Evolutionary conservation across 2,888 invertebrate species (phyloP).

Genomic region (Andrena chrysosceles): DNA sequence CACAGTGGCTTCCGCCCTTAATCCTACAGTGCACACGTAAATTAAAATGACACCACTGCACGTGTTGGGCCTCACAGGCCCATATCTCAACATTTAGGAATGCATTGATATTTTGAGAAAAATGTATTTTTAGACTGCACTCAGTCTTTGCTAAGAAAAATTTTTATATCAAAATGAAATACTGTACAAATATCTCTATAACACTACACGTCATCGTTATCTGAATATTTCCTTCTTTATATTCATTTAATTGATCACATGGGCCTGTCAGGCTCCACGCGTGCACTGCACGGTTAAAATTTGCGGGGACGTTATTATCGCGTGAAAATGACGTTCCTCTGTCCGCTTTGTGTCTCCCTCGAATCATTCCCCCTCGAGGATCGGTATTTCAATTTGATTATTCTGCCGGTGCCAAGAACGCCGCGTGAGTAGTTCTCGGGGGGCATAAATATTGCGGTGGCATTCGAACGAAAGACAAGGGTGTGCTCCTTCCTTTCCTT

Average conservation of each 20-base stretch:
- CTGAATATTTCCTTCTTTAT: not conserved
- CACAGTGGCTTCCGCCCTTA: too few relatives aligned
- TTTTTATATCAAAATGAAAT: too few relatives aligned
- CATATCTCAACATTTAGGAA: too few relatives aligned
- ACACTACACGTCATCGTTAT: too few relatives aligned
- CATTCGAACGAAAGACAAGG: conserved; percentile 35
- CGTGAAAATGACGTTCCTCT: conserved; percentile 28
- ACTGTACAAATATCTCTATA: too few relatives aligned
- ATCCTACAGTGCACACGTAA: too few relatives aligned
- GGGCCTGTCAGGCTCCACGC: not conserved
- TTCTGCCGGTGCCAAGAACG: conserved; percentile 49
- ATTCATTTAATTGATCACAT: not conserved
- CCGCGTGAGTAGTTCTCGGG: conserved; percentile 28
- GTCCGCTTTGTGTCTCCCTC: not conserved
- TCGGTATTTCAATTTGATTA: conserved; percentile 57
- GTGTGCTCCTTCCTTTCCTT: not conserved
- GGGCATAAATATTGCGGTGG: conserved; percentile 50
- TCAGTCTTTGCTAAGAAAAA: too few relatives aligned
- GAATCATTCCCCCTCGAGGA: conserved; percentile 20
- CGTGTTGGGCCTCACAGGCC: too few relatives aligned
- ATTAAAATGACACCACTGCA: too few relatives aligned
- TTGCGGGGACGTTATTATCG: conserved; percentile 22
- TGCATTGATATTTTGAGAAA: too few relatives aligned
- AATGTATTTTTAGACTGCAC: too few relatives aligned
- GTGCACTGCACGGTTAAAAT: not conserved